Conservation (phyloP, 92 coral and sea anemone genomes). For the Muricea muricata region DNA sequence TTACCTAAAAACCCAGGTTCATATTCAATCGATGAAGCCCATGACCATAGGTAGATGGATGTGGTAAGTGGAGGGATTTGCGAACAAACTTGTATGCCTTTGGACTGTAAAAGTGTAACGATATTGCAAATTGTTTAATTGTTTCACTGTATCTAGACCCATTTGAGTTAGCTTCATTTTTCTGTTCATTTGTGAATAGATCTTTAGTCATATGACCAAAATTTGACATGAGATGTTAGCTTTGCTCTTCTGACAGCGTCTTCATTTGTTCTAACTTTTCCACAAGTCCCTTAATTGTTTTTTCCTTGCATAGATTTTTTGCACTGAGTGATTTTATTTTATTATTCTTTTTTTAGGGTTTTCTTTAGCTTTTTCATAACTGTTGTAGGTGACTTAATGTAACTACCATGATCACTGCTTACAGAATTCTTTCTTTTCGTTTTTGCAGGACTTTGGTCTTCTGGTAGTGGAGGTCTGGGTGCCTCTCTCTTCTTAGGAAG, state of each 20-base stretch:
- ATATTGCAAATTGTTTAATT: too few species aligned
- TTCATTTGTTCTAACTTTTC: not conserved
- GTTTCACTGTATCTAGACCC: conserved; percentile 3
- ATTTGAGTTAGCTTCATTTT: too few species aligned
- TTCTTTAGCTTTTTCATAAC: not conserved
- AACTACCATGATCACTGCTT: too few species aligned
- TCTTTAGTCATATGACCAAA: not conserved
- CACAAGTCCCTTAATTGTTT: too few species aligned
- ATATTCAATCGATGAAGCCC: not conserved
- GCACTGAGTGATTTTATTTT: conserved; percentile 20
- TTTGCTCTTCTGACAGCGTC: conserved; percentile 8
- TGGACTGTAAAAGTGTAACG: not conserved
- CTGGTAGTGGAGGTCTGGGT: too few species aligned
- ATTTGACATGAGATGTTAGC: not conserved
- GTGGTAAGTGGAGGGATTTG: too few species aligned
- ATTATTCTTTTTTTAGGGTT: conserved; percentile 5
- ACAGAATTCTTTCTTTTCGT: too few species aligned
- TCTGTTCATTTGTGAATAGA: conserved; percentile 2
- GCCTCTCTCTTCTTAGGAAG: not conserved
- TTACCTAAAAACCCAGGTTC: not conserved
- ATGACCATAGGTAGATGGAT: too few species aligned
- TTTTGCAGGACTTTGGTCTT: conserved; percentile 6
- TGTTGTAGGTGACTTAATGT: conserved; percentile 16
- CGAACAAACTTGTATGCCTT: too few species aligned
- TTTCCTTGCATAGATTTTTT: not conserved